Evolutionary conservation across 2,113 vertebrate genomes (phyloP).

Genomic region (Poeciliopsis occidentalis): DNA sequence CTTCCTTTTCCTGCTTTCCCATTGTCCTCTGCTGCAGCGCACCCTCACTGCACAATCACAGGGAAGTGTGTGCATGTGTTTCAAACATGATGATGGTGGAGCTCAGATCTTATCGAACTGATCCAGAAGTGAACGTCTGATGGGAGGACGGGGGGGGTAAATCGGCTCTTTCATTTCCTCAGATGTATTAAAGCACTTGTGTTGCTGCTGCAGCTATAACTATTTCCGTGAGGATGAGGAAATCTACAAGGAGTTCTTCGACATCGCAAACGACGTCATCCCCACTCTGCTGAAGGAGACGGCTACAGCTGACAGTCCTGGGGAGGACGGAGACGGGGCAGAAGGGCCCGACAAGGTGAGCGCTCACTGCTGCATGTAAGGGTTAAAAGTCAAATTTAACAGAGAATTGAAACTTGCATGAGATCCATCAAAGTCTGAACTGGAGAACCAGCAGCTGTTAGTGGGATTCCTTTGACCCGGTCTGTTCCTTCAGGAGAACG

Average conservation of each 20-base stretch:
- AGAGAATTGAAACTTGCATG: too few species aligned
- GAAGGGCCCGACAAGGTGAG: constrained; percentile 69
- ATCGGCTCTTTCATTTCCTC: neutral
- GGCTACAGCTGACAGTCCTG: constrained; percentile 76
- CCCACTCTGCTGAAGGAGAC: constrained; percentile 92
- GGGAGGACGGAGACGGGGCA: constrained; percentile 75
- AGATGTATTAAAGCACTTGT: neutral
- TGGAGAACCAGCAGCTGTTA: too few species aligned
- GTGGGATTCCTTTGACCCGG: too few species aligned
- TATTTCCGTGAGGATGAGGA: constrained; percentile 94
- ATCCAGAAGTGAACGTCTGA: neutral
- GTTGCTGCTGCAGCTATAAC: constrained; percentile 83
- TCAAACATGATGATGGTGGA: neutral
- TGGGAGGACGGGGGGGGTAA: neutral
- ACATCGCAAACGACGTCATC: constrained; percentile 91
- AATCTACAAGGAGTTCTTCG: constrained; percentile 95
- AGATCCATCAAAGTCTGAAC: too few species aligned
- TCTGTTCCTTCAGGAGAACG: constrained; percentile 67
- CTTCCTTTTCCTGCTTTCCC: constrained; percentile 72
- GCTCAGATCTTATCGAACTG: constrained; percentile 12
- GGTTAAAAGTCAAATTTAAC: neutral
- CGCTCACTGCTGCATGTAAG: too few species aligned
- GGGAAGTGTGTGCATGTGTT: neutral
- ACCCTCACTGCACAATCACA: neutral
- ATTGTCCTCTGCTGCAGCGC: constrained; percentile 60